Conservation (phyloP, 2,888 invertebrate genomes). For the Scaptomyza caliginosa region DNA sequence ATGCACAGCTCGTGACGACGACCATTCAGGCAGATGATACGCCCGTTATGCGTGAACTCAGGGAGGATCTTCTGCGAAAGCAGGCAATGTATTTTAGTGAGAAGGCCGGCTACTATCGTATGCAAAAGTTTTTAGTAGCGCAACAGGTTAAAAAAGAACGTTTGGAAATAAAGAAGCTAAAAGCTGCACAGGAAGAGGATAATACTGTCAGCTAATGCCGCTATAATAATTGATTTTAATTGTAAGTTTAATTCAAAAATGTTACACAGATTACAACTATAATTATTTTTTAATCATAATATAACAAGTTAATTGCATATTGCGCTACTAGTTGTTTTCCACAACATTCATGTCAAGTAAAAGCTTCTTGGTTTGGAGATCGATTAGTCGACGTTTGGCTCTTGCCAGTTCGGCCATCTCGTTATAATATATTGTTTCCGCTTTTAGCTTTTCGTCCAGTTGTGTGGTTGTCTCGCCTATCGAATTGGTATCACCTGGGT, state of each 20-base stretch:
- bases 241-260: conserved; percentile 34
- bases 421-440: conserved; percentile 76
- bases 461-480: conserved; percentile 59
- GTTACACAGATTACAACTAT: conserved; percentile 42
- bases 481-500: conserved; percentile 44
- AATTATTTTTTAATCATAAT: conserved; percentile 34
- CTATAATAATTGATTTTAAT: conserved; percentile 13
- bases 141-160: conserved; percentile 70
- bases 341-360: conserved; percentile 67
- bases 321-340: conserved; percentile 36
- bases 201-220: conserved; percentile 8
- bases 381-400: conserved; percentile 67
- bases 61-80: conserved; percentile 72
- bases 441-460: conserved; percentile 71
- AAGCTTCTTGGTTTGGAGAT: conserved; percentile 71
- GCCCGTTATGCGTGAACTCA: conserved; percentile 42
- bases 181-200: neutral
- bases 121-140: conserved; percentile 78
- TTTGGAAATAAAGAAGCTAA: conserved; percentile 45
- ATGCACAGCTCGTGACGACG: conserved; percentile 46
- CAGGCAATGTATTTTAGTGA: conserved; percentile 77
- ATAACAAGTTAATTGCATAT: conserved; percentile 35
- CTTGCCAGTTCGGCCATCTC: conserved; percentile 76
- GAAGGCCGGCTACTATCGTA: conserved; percentile 76
- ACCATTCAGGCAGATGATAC: conserved; percentile 52